Evolutionary conservation across 2,113 vertebrate genomes (phyloP).

Genomic region (Cranoglanis bouderius): DNA sequence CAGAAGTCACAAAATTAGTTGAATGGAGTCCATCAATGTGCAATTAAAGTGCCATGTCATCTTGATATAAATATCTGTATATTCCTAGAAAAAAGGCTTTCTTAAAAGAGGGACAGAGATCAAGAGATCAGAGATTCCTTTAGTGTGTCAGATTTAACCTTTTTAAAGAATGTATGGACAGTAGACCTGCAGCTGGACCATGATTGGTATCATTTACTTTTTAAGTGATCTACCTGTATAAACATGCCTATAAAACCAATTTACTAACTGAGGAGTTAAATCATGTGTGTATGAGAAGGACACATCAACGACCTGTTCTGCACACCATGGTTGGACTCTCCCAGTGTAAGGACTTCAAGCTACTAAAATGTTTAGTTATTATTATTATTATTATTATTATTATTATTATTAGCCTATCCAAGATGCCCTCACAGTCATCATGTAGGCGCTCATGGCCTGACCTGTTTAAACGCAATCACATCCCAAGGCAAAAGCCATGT

Average conservation of each 20-base stretch:
- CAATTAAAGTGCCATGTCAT: not conserved
- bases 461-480: constrained; percentile 71
- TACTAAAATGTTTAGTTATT: not conserved
- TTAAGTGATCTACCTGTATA: not conserved
- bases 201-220: not conserved
- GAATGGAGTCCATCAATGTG: not conserved
- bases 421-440: not conserved
- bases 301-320: not conserved
- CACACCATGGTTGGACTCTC: not conserved
- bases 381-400: not conserved
- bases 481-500: constrained; percentile 60
- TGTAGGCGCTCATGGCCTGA: constrained; percentile 63
- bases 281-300: not conserved
- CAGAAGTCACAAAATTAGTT: not conserved
- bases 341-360: not conserved
- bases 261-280: not conserved
- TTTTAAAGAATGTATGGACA: not conserved
- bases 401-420: not conserved
- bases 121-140: not conserved
- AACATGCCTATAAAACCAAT: not conserved
- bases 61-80: not conserved
- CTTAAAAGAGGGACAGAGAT: not conserved
- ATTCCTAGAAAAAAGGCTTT: not conserved
- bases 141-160: not conserved
- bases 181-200: not conserved